Conservation (phyloP, 2,113 vertebrate species). For the Pipra filicauda region DNA sequence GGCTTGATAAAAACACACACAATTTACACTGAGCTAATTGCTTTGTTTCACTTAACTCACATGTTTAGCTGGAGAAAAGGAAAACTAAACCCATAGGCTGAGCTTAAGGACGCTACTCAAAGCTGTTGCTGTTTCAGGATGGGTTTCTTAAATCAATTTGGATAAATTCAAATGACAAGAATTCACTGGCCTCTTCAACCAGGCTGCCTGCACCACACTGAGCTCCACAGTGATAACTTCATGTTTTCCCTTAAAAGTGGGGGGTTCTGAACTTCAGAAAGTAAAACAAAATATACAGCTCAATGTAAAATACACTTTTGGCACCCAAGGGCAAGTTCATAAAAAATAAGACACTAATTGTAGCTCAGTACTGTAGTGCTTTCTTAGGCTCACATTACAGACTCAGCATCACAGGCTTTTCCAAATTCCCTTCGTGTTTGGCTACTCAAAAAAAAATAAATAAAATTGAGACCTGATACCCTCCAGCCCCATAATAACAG, state of each 20-base stretch:
- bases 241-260: neutral
- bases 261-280: neutral
- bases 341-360: neutral
- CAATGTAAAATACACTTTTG: neutral
- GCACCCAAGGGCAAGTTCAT: neutral
- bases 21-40: neutral
- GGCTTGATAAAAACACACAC: neutral
- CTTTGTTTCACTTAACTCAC: neutral
- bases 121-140: neutral
- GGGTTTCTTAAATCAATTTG: neutral
- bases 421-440: neutral
- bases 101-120: neutral
- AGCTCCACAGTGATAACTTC: neutral
- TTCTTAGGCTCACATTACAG: neutral
- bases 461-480: neutral
- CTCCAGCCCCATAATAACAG: neutral
- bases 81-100: neutral
- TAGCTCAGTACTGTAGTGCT: neutral
- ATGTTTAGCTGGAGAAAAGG: neutral
- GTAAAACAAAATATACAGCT: neutral
- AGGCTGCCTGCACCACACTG: neutral
- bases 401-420: neutral
- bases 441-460: neutral
- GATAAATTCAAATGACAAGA: neutral
- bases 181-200: neutral